Base-by-base conservation (phyloP, 2,113 vertebrate species). In the Trematomus loennbergii region DNA sequence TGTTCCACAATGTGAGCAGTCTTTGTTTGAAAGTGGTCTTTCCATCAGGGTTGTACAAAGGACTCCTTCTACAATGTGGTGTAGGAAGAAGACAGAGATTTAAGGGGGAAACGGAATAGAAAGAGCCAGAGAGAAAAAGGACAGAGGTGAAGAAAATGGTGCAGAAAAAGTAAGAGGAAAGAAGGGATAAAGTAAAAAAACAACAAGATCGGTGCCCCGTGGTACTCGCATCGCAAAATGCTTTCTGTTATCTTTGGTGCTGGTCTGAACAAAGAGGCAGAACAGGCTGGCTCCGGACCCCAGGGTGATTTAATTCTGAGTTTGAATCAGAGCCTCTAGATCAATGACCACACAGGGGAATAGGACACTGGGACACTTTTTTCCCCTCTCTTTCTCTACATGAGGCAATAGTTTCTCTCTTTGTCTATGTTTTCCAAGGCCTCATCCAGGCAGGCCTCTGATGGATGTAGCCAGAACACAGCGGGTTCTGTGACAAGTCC, bases 21-120 rank as follows among this genome's bases (percentile, higher is more conserved):
- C 86, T 92, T 93, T 93, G 91, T 93, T 61, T 90, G 86, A 87
- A 85, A 88, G 87, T 89, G 78, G 79, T 89, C 82, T 89, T 92
- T 93, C 90, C 81, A 91, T 92, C 92, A 92, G 71, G 40, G 43
- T 29, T 13, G 49, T 70, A 92, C 90, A 93, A 93, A 92, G 78
- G 91, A 76, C 64, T 74, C 77, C 76, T 72, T 87, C 5, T 78
- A 89, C 83, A 84, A 87, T 82, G 81, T 66, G 83, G 70, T 88
- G 77, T 71, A 81, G 73, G 71, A 84, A 55, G 75, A 75, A 69
- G 82, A 77, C 17, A 9, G 67, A 82, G 82, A 88, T 85, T 84
- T 82, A 88, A 79, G 69, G 62, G 52, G 43, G 20, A 52, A 64
- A 65, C 36, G 66, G 65, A 36, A 60, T 68, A 78, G 64, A 71